Percentiles rank a stretch among this genome's conserved stretches.
Evolutionary conservation across 2,797 vertebrate species (phyloP).

Genomic region (Rhinogobio ventralis): DNA sequence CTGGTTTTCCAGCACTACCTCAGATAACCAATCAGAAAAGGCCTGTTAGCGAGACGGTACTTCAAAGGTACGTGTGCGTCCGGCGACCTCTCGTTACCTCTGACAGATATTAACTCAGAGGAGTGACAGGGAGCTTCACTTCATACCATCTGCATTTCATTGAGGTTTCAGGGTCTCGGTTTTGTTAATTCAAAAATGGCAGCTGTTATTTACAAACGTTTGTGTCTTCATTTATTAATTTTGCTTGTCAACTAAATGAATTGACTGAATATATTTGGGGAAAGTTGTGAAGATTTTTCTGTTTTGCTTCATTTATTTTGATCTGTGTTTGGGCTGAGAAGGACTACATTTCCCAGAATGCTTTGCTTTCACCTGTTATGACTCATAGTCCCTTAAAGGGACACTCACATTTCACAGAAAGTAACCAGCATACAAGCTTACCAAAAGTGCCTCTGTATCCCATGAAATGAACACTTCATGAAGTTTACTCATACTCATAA

Average conservation of each 20-base stretch:
- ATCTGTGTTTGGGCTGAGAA: conserved; percentile 40
- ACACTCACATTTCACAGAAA: conserved; percentile 45
- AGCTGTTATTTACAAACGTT: conserved; percentile 75
- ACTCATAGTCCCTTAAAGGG: conserved; percentile 21
- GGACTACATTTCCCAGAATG: conserved; percentile 38
- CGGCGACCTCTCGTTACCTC: conserved; percentile 56
- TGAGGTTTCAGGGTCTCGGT: conserved; percentile 71
- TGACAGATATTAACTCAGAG: conserved; percentile 32
- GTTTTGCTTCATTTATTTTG: conserved; percentile 33
- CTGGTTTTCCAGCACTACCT: conserved; percentile 75
- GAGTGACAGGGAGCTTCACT: conserved; percentile 44
- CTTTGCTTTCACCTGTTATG: conserved; percentile 51
- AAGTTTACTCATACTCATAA: conserved; percentile 25
- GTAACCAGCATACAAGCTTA: conserved; percentile 58
- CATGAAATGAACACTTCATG: conserved; percentile 31
- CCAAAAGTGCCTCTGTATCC: conserved; percentile 55
- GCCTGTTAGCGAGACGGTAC: conserved; percentile 65
- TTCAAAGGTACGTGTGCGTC: conserved; percentile 77
- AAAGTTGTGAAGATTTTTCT: conserved; percentile 43
- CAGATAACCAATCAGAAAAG: conserved; percentile 78
- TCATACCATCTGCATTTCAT: conserved; percentile 62
- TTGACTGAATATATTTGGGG: conserved; percentile 76
- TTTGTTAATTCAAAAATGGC: conserved; percentile 82
- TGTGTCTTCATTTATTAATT: conserved; percentile 65
- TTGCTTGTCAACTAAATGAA: conserved; percentile 68